Evolutionary conservation across 2,797 vertebrate genomes (phyloP), one percentile per base, ranked within the genome.

Genomic region (Rhinogobio ventralis): DNA sequence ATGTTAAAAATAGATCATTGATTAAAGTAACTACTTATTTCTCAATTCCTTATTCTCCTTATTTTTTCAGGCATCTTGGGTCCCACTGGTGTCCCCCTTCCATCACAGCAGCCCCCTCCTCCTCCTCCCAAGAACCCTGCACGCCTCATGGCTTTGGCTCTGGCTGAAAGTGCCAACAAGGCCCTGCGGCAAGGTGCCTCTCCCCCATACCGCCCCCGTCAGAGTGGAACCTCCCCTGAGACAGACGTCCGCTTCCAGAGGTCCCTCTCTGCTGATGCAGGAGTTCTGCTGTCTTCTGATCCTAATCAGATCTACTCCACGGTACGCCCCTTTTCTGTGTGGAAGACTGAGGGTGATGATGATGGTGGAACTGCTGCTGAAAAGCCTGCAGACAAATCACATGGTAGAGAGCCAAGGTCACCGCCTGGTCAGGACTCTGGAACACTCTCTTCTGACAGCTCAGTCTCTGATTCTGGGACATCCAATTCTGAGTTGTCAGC

Each of bases 41-140:
- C 3, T 2, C 2, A 57, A 45, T 49, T 68, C 30, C 39, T 78
- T 45, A 30, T 39, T 74, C 62, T 33, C 42, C 30, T 5, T 39
- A 66, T 10, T 69, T 15, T 84, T 19, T n/a, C 87, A 85, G 92
- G 84, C 67, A 69, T 89, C 33, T 90, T 93, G 6, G 90, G 93
- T 62, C 91, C 88, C 11, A 83, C 88, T 80, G 90, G 90, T 67
- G 78, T 91, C 20, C 83, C 89, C 4, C 89, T 92, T 30, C 88
- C 93, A 14, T 87, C 93, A 13, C 95, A 95, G 2, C 92, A 95
- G 46, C 95, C 95, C 0, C 95, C 95, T 0, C 94, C 95, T 2
- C 95, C 95, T 0, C 95, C 95, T 1, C 95, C 95, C 11, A 96
- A 96, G 86, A 95, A 96, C 81, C 95, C 96, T n/a, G 95, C 96